Percentiles rank a stretch among this genome's conserved stretches.
Conservation (phyloP, 1,140 invertebrate species). For the Drosophila pallidifrons region DNA sequence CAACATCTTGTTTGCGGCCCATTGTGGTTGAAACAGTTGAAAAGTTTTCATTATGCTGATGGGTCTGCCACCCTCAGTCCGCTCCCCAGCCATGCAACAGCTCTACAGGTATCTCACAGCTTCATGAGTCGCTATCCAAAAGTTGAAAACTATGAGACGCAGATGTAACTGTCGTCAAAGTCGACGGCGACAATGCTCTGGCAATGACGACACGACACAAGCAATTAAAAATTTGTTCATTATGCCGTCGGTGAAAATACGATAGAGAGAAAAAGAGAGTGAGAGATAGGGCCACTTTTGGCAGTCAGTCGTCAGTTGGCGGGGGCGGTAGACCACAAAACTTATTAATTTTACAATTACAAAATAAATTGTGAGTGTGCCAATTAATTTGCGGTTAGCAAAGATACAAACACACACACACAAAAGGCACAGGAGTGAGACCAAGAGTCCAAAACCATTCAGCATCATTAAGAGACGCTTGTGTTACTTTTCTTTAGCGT, state of each 20-base stretch:
- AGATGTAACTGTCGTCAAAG: conserved; percentile 65
- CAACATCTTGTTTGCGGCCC: conserved; percentile 35
- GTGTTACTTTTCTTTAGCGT: conserved; percentile 60
- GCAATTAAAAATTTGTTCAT: conserved; percentile 76
- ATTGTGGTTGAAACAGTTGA: conserved; percentile 69
- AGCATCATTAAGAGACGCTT: conserved; percentile 69
- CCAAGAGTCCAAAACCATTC: conserved; percentile 7
- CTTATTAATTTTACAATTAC: conserved; percentile 82
- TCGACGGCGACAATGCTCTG: conserved; percentile 51
- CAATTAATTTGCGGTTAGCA: conserved; percentile 79
- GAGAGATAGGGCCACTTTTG: conserved; percentile 20
- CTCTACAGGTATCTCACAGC: conserved; percentile 42
- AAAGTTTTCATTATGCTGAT: conserved; percentile 82
- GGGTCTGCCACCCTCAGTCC: conserved; percentile 29
- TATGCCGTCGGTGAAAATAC: background rate
- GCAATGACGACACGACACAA: conserved; percentile 71
- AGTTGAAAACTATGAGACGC: conserved; percentile 62
- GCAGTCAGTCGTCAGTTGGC: conserved; percentile 24
- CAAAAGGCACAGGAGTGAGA: background rate
- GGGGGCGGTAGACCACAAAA: conserved; percentile 51
- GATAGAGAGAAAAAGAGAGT: background rate
- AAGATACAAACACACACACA: conserved; percentile 64
- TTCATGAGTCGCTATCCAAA: conserved; percentile 50
- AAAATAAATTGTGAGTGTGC: conserved; percentile 76
- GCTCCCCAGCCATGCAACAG: conserved; percentile 3